phyloP scores from a whole-genome alignment of 1,140 invertebrate species.

The Aphaenogaster ashmeadi region DNA sequence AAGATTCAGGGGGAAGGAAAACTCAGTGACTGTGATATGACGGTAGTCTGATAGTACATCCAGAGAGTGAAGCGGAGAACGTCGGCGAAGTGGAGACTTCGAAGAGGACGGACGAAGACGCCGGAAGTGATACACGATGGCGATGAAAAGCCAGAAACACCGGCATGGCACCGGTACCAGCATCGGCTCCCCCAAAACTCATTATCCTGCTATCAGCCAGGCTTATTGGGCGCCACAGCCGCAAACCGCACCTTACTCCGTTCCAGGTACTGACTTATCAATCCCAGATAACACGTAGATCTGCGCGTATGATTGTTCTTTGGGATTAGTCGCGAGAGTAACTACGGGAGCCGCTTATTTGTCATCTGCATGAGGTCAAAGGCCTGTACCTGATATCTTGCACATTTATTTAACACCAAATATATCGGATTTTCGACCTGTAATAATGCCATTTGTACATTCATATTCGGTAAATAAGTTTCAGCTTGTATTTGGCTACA shows the following conservation, averaged over 20 bases:
- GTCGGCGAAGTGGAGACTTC: neutral
- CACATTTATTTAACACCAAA: neutral
- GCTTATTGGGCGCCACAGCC: conserved; percentile 93
- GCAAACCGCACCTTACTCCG: conserved; percentile 91
- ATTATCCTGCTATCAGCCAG: conserved; percentile 92
- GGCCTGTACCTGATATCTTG: neutral
- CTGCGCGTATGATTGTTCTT: conserved; percentile 27
- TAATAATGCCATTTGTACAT: neutral
- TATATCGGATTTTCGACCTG: neutral
- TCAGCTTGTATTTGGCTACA: neutral
- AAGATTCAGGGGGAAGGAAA: neutral
- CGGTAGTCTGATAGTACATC: neutral
- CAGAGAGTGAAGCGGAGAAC: neutral
- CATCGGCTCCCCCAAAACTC: conserved; percentile 80
- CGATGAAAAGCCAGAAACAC: conserved; percentile 85
- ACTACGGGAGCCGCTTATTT: neutral
- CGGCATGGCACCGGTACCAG: conserved; percentile 66
- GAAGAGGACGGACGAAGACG: conserved; percentile 1
- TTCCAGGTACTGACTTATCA: conserved; percentile 89
- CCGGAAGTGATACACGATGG: conserved; percentile 77
- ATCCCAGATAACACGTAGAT: conserved; percentile 36
- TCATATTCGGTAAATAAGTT: neutral
- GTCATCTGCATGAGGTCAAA: neutral
- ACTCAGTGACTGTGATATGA: neutral
- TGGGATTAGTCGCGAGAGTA: neutral